Evolutionary conservation across 2,888 invertebrate genomes (phyloP), one percentile per base, ranked within the genome.

Genomic region (Eupithecia exiguata): DNA sequence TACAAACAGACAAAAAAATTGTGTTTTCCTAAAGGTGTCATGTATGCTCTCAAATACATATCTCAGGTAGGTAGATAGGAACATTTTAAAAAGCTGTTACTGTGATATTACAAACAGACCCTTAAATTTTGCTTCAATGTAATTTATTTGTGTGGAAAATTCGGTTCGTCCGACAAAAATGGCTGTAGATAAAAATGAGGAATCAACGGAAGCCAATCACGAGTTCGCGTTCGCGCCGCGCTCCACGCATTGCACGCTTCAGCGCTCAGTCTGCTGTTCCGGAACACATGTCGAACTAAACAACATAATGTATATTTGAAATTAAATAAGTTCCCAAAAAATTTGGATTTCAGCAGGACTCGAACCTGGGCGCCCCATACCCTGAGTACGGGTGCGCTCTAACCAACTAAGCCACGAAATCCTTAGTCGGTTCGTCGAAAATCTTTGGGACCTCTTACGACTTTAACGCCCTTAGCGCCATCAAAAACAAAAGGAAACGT

Each of bases 151-250:
- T 49, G 9, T 10, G 18, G 2, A 49, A n/a, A 53, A 21, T 1
- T 53, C 10, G 21, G 0, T 49, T 46, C 1, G 16, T 46, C 46
- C 46, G 18, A 14, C 46, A 46, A 49, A 49, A 49, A 49, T 46
- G n/a, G 9, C 18, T 35, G 18, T 9, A 30, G 18, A 35, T 35
- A 35, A n/a, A 62, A 62, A 30, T 16, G 35, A 35, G 7, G 7
- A 62, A 16, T 16, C 16, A 18, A 35, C 16, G 10, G 3, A 18
- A 62, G 18, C 1, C n/a, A 30, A 61, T 61, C 16, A 21, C n/a
- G 1, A 9, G 2, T 35, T 62, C 7, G 62, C 21, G 53, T 70
- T 53, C 70, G 3, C 53, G 65, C 46, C 70, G 49, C 49, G 70
- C 5, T n/a, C 49, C 9, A 38, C 25, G 18, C 70, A 65, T 63